phyloP scores from a whole-genome alignment of 1,140 invertebrate genomes.

The Drosophila kepulauana region DNA sequence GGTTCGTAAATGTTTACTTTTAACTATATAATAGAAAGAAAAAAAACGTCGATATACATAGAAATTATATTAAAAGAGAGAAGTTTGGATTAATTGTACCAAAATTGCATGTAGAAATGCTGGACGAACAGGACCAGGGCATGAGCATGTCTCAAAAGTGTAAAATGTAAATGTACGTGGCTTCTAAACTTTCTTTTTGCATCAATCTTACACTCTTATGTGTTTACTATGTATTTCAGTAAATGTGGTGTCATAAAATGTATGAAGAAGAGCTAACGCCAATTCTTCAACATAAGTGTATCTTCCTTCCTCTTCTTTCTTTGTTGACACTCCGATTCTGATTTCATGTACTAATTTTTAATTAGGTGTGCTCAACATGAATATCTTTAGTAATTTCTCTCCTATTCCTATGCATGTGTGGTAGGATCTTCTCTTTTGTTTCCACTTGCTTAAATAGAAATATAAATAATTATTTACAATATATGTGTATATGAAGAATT shows the following conservation, averaged over 20 bases:
- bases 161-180: slow-evolving; percentile 18
- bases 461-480: no score
- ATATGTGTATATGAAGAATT: background rate
- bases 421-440: background rate
- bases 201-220: background rate
- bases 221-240: background rate
- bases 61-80: background rate
- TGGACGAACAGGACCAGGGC: background rate
- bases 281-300: background rate
- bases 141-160: slow-evolving; percentile 12
- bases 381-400: background rate
- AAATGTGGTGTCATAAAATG: background rate
- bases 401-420: background rate
- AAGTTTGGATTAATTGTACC: background rate
- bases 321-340: background rate
- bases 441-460: background rate
- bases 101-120: slow-evolving; percentile 10
- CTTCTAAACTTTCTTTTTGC: slow-evolving; percentile 7
- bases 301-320: background rate
- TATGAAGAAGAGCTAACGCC: slow-evolving; percentile 1
- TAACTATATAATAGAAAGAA: no score
- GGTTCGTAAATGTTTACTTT: no score
- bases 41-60: background rate
- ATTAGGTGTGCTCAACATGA: background rate
- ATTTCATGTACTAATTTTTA: background rate